Evolutionary conservation across 2,113 vertebrate species (phyloP), one percentile per base, ranked within the genome.

Genomic region (Sylvia atricapilla): DNA sequence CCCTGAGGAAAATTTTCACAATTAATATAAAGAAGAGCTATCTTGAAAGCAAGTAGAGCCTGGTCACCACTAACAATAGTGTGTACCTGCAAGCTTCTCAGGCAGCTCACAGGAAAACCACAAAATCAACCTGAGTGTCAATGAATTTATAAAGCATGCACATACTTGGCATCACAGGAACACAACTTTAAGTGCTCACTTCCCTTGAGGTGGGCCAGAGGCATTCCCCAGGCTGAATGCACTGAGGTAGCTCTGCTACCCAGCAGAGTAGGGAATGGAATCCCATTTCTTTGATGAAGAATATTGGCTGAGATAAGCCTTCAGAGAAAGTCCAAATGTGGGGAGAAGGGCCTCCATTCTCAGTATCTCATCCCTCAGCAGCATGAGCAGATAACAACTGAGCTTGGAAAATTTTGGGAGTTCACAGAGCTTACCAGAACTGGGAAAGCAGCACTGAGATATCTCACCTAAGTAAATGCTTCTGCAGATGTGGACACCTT

Each of bases 371-470:
- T 35, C 14, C 24, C 21, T 58, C 47, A 63, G 43, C n/a, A 63
- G 31, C n/a, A 35, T 1, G 2, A 43, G 24, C n/a, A 58, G 15
- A 50, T 2, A 23, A 33, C 1, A 6, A 50, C 25, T 0, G 1
- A 63, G 35, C 7, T 30, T 30, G 9, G 17, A 37, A 89, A 87
- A 46, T 46, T 68, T 39, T 55, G 43, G 50, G 28, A 50, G 20
- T 23, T 44, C 76, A 43, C 6, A 68, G 67, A 76, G 19, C 21
- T 47, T 47, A 37, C 39, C 47, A 63, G n/a, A 9, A 43, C 33
- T 20, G 19, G 5, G 25, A 15, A 47, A 81, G 17, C 41, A 78
- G 43, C 30, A 35, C 39, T 33, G 37, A 75, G 27, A 53, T 35
- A 3, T 58, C 37, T 37, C 53, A 67, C 24, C 8, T 10, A 46